phyloP scores from a whole-genome alignment of 2,888 invertebrate genomes.

The Pilophorus perplexus region DNA sequence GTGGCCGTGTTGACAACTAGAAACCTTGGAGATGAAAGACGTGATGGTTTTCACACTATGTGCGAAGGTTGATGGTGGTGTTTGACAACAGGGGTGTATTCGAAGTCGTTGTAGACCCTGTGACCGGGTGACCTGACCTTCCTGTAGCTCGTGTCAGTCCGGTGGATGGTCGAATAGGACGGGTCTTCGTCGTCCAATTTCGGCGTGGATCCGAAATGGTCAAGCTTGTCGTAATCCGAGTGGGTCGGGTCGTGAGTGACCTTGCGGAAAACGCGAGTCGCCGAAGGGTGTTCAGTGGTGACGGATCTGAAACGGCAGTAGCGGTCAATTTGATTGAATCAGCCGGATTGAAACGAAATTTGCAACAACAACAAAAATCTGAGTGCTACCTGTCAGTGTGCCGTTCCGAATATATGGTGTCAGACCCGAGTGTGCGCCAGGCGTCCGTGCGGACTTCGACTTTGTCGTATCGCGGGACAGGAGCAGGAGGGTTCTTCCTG shows the following conservation, averaged over 20 bases:
- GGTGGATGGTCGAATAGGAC: slow-evolving; percentile 58
- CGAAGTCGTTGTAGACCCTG: slow-evolving; percentile 70
- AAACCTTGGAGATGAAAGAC: slow-evolving; percentile 34
- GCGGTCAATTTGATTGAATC: slow-evolving; percentile 64
- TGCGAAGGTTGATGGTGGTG: slow-evolving; percentile 58
- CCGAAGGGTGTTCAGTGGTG: slow-evolving; percentile 7
- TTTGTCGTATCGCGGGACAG: slow-evolving; percentile 61
- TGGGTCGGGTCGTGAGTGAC: slow-evolving; percentile 9
- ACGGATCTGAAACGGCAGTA: not conserved
- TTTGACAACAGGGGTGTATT: slow-evolving; percentile 80
- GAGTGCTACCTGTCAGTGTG: slow-evolving; percentile 49
- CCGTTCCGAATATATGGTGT: slow-evolving; percentile 58
- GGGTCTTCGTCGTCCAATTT: slow-evolving; percentile 64
- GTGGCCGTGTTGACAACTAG: too few relatives aligned
- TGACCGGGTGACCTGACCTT: slow-evolving; percentile 60
- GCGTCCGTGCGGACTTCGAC: slow-evolving; percentile 75
- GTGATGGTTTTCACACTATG: slow-evolving; percentile 18
- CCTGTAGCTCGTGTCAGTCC: slow-evolving; percentile 74
- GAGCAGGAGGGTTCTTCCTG: slow-evolving; percentile 53
- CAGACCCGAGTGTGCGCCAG: slow-evolving; percentile 76
- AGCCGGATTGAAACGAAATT: too few relatives aligned
- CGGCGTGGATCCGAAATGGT: slow-evolving; percentile 75
- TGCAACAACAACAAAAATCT: too few relatives aligned
- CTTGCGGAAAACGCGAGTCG: slow-evolving; percentile 1
- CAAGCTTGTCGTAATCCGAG: slow-evolving; percentile 71